A percentile compares a stretch with the other conserved stretches of the same genome.
These are phyloP conservation scores for Callosobruchus maculatus DNA, from an alignment of 2,888 invertebrate genomes.

Conservation along the genomic window DNA sequence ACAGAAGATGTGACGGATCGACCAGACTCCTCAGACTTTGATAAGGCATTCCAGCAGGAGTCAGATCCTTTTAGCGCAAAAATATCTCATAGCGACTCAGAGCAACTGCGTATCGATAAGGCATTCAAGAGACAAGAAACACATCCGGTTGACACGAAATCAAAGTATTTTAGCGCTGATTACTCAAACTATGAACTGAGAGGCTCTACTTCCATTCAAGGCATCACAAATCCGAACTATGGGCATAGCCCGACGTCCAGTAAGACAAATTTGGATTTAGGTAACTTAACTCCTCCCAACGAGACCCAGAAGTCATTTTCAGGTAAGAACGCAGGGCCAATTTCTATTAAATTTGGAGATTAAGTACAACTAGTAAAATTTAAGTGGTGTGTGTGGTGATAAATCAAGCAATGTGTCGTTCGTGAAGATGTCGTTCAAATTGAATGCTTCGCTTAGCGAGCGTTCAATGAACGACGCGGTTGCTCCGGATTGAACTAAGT, in stretches of 20 bases:
- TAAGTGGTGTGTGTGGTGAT: too few relatives aligned
- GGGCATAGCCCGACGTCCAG: constrained; percentile 40
- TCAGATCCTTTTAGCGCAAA: constrained; percentile 12
- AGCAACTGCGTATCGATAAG: constrained; percentile 43
- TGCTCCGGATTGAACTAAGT: too few relatives aligned
- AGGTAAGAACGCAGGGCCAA: constrained; percentile 5
- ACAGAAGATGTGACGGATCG: constrained; percentile 22
- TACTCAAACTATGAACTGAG: constrained; percentile 23
- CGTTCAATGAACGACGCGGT: too few relatives aligned
- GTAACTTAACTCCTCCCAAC: constrained; percentile 29
- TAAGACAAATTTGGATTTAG: constrained; percentile 33
- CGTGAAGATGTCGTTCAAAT: too few relatives aligned
- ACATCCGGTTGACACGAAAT: constrained; percentile 27
- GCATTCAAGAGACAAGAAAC: constrained; percentile 44
- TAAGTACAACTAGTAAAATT: too few relatives aligned
- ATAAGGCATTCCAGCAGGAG: constrained; percentile 32
- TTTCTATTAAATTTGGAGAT: too few relatives aligned
- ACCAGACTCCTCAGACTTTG: constrained; percentile 31
- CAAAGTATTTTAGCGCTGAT: constrained; percentile 18
- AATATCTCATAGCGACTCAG: constrained; percentile 30
- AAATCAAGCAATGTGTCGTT: too few relatives aligned
- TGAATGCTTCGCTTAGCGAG: too few relatives aligned
- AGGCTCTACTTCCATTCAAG: constrained; percentile 39
- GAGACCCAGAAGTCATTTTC: constrained; percentile 20
- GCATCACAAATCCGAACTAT: constrained; percentile 49